phyloP scores from a whole-genome alignment of 2,888 invertebrate genomes.

The Monopis laevigella region DNA sequence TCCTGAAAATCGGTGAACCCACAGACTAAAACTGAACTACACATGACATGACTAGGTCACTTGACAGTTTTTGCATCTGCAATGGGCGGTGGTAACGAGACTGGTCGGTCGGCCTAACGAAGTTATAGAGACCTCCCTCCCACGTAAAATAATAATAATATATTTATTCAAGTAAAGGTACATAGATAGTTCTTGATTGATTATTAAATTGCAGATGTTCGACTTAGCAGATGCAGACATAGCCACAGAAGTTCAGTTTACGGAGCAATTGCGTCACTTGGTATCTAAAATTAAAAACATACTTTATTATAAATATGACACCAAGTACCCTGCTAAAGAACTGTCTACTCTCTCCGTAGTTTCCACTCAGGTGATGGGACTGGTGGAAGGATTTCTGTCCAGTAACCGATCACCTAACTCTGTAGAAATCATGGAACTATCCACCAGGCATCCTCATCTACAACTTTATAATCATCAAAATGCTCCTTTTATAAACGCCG shows the following conservation, averaged over 20 bases:
- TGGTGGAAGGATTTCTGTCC: slow-evolving; percentile 68
- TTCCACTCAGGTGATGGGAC: slow-evolving; percentile 68
- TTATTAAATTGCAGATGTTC: slow-evolving; percentile 70
- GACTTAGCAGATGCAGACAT: slow-evolving; percentile 71
- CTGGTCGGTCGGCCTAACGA: too few species aligned
- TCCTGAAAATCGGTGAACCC: too few species aligned
- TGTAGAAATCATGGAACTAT: slow-evolving; percentile 54
- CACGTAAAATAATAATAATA: too few species aligned
- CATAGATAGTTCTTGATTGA: too few species aligned
- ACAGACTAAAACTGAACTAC: too few species aligned
- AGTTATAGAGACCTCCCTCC: too few species aligned
- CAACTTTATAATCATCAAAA: slow-evolving; percentile 59
- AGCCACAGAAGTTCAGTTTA: slow-evolving; percentile 74
- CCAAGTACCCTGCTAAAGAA: slow-evolving; percentile 57
- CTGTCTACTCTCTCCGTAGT: slow-evolving; percentile 67
- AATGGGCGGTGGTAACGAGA: too few species aligned
- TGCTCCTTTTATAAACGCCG: slow-evolving; percentile 57
- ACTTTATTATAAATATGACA: slow-evolving; percentile 50
- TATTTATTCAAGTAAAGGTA: too few species aligned
- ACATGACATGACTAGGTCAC: too few species aligned
- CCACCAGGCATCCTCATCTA: slow-evolving; percentile 50
- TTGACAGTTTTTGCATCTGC: too few species aligned
- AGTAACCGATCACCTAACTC: slow-evolving; percentile 57
- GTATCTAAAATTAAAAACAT: slow-evolving; percentile 61
- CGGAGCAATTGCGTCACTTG: slow-evolving; percentile 68